A percentile compares a stretch with the other conserved stretches of the same genome.
Conservation (phyloP, 1,140 invertebrate species). For the Drosophila jambulina region DNA sequence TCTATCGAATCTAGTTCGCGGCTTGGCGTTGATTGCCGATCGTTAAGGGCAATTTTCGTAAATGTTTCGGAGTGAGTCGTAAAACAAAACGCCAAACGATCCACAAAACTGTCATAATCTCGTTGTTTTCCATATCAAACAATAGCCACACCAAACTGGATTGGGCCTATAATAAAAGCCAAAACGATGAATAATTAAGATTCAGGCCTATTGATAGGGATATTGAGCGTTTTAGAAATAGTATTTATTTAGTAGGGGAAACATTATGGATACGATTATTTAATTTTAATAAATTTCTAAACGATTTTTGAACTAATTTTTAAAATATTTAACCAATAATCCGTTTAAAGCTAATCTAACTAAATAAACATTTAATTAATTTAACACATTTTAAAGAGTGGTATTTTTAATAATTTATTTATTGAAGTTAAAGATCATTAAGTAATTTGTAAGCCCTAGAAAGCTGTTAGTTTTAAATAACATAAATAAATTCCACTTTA, state of each 20-base stretch:
- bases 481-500: too few species aligned
- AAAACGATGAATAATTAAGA: constrained; percentile 46
- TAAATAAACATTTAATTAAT: too few species aligned
- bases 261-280: background rate
- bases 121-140: constrained; percentile 35
- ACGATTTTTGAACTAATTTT: background rate
- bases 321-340: too few species aligned
- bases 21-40: constrained; percentile 54
- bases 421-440: too few species aligned
- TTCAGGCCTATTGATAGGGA: constrained; percentile 1
- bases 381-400: too few species aligned
- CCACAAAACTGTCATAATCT: constrained; percentile 57
- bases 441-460: too few species aligned
- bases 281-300: background rate
- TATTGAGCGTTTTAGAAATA: background rate
- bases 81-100: constrained; percentile 50
- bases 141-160: constrained; percentile 28
- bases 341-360: too few species aligned
- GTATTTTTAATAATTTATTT: too few species aligned
- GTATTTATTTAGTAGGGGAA: background rate
- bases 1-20: constrained; percentile 43
- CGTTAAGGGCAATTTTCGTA: constrained; percentile 53
- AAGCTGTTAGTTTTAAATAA: too few species aligned
- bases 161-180: constrained; percentile 9
- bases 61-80: constrained; percentile 16